phyloP scores from a whole-genome alignment of 2,113 vertebrate species.

The Thamnophis sirtalis region DNA sequence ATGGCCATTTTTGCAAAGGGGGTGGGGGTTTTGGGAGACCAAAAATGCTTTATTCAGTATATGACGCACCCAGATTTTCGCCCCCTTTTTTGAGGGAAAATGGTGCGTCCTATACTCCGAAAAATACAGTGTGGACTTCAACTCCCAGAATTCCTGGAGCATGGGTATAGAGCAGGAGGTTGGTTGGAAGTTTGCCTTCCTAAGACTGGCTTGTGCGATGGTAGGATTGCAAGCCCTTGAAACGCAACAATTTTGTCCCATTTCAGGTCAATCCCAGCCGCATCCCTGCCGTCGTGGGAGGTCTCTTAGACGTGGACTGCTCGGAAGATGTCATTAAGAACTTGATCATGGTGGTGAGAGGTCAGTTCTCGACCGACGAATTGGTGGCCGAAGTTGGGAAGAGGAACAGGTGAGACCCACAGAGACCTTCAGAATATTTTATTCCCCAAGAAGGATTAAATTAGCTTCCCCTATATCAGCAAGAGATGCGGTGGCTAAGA shows the following conservation, averaged over 20 bases:
- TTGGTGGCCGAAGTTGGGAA: slow-evolving; percentile 92
- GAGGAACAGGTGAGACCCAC: slow-evolving; percentile 79
- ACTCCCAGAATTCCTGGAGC: no score
- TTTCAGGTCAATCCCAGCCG: slow-evolving; percentile 88
- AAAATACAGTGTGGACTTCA: no score
- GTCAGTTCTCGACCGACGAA: slow-evolving; percentile 91
- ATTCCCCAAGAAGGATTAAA: not conserved
- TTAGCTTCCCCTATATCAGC: not conserved
- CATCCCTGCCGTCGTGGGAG: slow-evolving; percentile 87
- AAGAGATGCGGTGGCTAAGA: no score
- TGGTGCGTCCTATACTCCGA: no score
- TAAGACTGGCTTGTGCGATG: no score
- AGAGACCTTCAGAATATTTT: not conserved
- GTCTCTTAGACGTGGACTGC: slow-evolving; percentile 89
- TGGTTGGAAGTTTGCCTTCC: not conserved
- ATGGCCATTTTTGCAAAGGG: no score
- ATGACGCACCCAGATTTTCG: no score
- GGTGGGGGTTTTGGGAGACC: no score
- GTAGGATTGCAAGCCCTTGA: not conserved
- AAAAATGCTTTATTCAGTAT: no score
- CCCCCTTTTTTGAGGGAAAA: no score
- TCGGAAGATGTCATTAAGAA: slow-evolving; percentile 92
- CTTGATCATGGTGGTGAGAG: slow-evolving; percentile 87
- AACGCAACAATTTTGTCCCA: slow-evolving; percentile 1
- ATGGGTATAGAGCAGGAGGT: no score